Evolutionary conservation across 1,140 invertebrate species (phyloP), one percentile per base, ranked within the genome.

Genomic region (Ips typographus): DNA sequence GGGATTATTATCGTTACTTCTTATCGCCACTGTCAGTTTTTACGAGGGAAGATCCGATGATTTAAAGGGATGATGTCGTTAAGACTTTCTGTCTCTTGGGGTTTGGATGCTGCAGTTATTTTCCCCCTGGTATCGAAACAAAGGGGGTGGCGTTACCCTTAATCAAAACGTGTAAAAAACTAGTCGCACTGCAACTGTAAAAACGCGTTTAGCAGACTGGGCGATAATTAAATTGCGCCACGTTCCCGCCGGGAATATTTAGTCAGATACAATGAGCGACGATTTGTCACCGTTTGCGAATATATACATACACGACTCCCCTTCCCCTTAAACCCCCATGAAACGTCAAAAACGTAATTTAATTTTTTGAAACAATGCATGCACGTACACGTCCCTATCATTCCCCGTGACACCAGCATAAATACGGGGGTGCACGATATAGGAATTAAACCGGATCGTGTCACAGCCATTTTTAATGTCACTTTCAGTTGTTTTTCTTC

Each of bases 211-310:
- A n/a, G n/a, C n/a, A n/a, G n/a, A n/a, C n/a, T n/a, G n/a, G n/a
- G n/a, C n/a, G n/a, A n/a, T n/a, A 47, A 47, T 47, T 47, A 47
- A 55, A 55, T 55, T 55, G 8, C 52, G 36, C n/a, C 52, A 36
- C 37, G 52, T 38, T 6, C 52, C 52, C 37, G 7, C 8, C 37
- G 5, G n/a, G 37, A 55, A 7, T 55, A 55, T 55, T 55, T 36
- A 55, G 44, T 47, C 44, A 47, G 22, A 47, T 47, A 47, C 44
- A 47, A 47, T 47, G 44, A 47, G 44, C 44, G 44, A 47, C 22
- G 44, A 47, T 47, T 47, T 47, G 44, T 47, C 44, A 47, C 44
- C 22, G 44, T 47, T 7, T 6, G 6, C 6, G 44, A 47, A n/a
- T 2, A 47, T 47, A 47, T 47, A n/a, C 44, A 47, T 47, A n/a